phyloP scores from a whole-genome alignment of 2,888 invertebrate genomes.

The Aradus depressus region DNA sequence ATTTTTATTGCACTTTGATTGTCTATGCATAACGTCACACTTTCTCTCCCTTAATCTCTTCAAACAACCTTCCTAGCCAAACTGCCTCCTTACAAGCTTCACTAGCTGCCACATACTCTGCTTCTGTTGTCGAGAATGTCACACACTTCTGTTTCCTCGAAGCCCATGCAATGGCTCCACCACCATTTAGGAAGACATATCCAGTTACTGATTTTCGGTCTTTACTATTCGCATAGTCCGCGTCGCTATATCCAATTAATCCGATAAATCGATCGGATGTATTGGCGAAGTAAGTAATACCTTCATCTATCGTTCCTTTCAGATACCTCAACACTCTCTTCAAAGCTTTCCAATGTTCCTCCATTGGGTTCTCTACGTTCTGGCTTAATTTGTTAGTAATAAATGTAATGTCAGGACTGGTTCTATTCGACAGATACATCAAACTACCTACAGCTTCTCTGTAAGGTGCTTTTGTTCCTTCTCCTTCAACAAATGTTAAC shows the following conservation, averaged over 20 bases:
- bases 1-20: conserved; percentile 29
- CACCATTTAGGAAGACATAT: conserved; percentile 15
- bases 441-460: conserved; percentile 28
- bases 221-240: conserved; percentile 24
- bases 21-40: conserved; percentile 19
- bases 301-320: conserved; percentile 16
- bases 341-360: conserved; percentile 22
- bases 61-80: neutral
- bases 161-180: conserved; percentile 21
- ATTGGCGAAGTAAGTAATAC: neutral
- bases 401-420: conserved; percentile 17
- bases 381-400: conserved; percentile 14
- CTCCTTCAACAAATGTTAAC: neutral
- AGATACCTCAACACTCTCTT: conserved; percentile 27
- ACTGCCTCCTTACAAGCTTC: conserved; percentile 13
- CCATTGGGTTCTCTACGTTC: conserved; percentile 1
- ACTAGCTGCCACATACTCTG: conserved; percentile 8
- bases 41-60: neutral
- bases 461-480: neutral
- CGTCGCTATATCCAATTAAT: conserved; percentile 27
- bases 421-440: conserved; percentile 13
- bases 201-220: conserved; percentile 26
- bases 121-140: conserved; percentile 14
- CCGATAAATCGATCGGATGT: neutral
- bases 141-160: conserved; percentile 18